A percentile compares a stretch with the other conserved stretches of the same genome.
These are phyloP conservation scores for Aphaenogaster floridana DNA, from an alignment of 1,140 invertebrate species.

Conservation along the genomic window DNA sequence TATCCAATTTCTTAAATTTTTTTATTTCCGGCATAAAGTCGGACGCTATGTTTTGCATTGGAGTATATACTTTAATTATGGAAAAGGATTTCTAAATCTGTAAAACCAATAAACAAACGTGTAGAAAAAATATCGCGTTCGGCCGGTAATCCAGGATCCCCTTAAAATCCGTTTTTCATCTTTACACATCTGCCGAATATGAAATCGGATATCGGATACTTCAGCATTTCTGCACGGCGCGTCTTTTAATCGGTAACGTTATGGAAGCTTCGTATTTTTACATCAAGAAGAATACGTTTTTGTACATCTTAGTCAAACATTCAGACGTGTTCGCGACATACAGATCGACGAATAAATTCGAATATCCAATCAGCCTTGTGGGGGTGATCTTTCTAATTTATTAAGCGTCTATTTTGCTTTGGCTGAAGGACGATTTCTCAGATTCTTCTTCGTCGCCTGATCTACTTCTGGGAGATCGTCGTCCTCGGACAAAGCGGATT, in stretches of 20 bases:
- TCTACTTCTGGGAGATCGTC: conserved; percentile 91
- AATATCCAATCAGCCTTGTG: conserved; percentile 58
- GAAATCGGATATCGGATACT: background rate
- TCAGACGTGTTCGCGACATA: background rate
- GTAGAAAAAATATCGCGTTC: no score
- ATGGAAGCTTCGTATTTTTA: conserved; percentile 45
- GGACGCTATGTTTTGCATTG: no score
- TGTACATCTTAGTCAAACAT: background rate
- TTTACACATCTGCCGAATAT: background rate
- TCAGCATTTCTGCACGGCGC: background rate
- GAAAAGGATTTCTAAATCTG: no score
- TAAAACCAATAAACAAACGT: no score
- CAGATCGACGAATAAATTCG: conserved; percentile 13
- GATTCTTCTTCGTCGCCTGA: conserved; percentile 88
- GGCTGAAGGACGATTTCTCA: conserved; percentile 83
- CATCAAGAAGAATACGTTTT: conserved; percentile 7
- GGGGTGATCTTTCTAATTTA: conserved; percentile 18
- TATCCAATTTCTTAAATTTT: no score
- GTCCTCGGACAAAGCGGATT: conserved; percentile 87
- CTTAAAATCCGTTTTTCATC: background rate
- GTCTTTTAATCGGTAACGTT: background rate
- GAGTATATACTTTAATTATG: no score
- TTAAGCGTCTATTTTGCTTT: conserved; percentile 83
- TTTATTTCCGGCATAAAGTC: no score
- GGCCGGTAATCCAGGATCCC: no score